Percentiles rank a stretch among this genome's conserved stretches.
phyloP scores from a whole-genome alignment of 2,797 vertebrate genomes.

The Chromis chromis region DNA sequence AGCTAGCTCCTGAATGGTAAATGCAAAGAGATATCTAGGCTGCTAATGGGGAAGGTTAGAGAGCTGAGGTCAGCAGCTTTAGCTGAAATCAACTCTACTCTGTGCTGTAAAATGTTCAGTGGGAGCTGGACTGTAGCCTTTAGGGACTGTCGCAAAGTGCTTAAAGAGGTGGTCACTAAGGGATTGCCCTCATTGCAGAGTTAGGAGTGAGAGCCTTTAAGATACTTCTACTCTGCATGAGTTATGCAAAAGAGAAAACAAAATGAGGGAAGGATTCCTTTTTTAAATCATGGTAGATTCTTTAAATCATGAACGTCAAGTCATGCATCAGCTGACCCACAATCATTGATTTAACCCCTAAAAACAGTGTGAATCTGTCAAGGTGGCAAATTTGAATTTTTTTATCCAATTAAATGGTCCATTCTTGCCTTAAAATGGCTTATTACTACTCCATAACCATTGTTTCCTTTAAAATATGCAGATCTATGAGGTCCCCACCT shows the following conservation, averaged over 20 bases:
- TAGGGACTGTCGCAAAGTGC: constrained; percentile 66
- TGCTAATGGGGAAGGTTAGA: constrained; percentile 76
- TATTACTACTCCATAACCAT: too few relatives aligned
- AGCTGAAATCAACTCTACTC: constrained; percentile 59
- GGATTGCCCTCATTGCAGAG: constrained; percentile 58
- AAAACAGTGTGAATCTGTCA: too few relatives aligned
- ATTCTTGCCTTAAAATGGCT: too few relatives aligned
- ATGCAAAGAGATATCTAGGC: constrained; percentile 73
- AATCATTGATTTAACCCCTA: too few relatives aligned
- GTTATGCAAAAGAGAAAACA: constrained; percentile 42
- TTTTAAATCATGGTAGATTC: constrained; percentile 18
- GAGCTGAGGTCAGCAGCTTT: constrained; percentile 83
- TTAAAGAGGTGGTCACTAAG: constrained; percentile 60
- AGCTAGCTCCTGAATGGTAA: constrained; percentile 70
- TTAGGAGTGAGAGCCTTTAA: constrained; percentile 38
- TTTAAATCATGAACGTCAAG: constrained; percentile 29
- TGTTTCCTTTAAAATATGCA: too few relatives aligned
- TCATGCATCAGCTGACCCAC: constrained; percentile 8
- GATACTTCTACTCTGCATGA: constrained; percentile 34
- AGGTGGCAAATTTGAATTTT: too few relatives aligned
- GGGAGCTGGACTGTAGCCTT: constrained; percentile 62
- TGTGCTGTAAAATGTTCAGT: constrained; percentile 60
- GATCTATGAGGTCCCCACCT: too few relatives aligned
- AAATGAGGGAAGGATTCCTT: constrained; percentile 13
- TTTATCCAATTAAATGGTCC: too few relatives aligned